Evolutionary conservation across 2,888 invertebrate genomes (phyloP), one percentile per base, ranked within the genome.

Genomic region (Yponomeuta plumbellus): DNA sequence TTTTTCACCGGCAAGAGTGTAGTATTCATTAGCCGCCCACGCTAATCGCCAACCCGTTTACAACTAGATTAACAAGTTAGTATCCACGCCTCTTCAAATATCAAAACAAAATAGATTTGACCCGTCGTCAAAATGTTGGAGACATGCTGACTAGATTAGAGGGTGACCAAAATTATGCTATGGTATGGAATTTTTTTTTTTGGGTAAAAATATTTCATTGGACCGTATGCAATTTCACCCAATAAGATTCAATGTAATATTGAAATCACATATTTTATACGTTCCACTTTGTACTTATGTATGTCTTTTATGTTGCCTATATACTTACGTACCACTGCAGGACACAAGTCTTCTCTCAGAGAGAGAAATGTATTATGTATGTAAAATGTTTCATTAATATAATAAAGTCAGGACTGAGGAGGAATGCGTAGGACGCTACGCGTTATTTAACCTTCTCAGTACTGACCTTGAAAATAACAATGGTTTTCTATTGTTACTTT

Each of bases 71-170:
- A 69, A 74, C 72, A 70, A 68, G 69, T 72, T 73, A 70, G 73
- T 66, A 57, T 71, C 69, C 68, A 77, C 78, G 79, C 79, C 79
- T 78, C 76, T 74, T 73, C 73, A 76, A 71, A 76, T 68, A 70
- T 70, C 58, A 61, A 61, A 67, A 65, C 66, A 22, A 65, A 20
- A 40, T 34, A 34, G 2, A 21, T 44, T 66, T 58, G 40, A 59
- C 34, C 65, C 39, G 23, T 40, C 57, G 1, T 68, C 70, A 66
- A 66, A 68, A 66, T 69, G 68, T 69, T 66, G 70, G 70, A 70
- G 70, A 66, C 68, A 69, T 10, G 34, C 8, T 71, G 68, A 71
- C 70, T 72, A 70, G 68, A 71, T 70, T 66, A 21, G 23, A 56
- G 65, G 34, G 65, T 56, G 22, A 65, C 56, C 65, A 65, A 21